Conservation (phyloP, 2,888 invertebrate genomes). For the Geophilus truncorum region DNA sequence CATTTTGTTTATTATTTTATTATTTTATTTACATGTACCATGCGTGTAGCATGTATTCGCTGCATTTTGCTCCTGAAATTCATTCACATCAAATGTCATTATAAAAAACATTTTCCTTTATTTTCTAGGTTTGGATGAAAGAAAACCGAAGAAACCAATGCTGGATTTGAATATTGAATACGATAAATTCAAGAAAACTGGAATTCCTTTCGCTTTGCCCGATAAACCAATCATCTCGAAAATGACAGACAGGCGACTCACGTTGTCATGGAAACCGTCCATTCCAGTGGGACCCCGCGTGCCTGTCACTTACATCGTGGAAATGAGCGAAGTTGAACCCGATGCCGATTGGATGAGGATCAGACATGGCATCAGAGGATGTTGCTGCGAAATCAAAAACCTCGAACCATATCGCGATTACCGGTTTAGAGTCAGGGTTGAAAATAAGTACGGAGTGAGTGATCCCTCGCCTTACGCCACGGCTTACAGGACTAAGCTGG, state of each 20-base stretch:
- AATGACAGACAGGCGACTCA: conserved; percentile 82
- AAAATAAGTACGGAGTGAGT: conserved; percentile 93
- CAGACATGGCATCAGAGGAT: conserved; percentile 63
- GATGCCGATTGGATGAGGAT: conserved; percentile 82
- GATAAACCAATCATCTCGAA: conserved; percentile 88
- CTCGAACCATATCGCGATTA: conserved; percentile 91
- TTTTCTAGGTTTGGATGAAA: conserved; percentile 49
- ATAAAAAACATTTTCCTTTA: not conserved
- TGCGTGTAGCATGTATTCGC: not conserved
- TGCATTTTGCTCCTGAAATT: not conserved
- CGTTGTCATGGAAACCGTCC: conserved; percentile 89
- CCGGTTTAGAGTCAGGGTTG: conserved; percentile 89
- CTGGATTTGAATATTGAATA: conserved; percentile 75
- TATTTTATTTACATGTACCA: not conserved
- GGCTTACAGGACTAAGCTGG: conserved; percentile 55
- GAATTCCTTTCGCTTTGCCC: conserved; percentile 74
- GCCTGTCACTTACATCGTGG: conserved; percentile 90
- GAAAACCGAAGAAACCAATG: conserved; percentile 46
- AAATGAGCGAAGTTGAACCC: conserved; percentile 80
- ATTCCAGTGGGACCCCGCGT: conserved; percentile 78
- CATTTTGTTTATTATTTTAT: not conserved
- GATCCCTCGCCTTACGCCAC: conserved; percentile 90
- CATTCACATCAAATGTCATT: not conserved
- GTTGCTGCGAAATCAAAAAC: conserved; percentile 82
- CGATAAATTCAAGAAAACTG: conserved; percentile 71